Percentiles rank a stretch among this genome's conserved stretches.
These are phyloP conservation scores for Metopia argyrocephala DNA, from an alignment of 2,888 invertebrate species.

Conservation along the genomic window DNA sequence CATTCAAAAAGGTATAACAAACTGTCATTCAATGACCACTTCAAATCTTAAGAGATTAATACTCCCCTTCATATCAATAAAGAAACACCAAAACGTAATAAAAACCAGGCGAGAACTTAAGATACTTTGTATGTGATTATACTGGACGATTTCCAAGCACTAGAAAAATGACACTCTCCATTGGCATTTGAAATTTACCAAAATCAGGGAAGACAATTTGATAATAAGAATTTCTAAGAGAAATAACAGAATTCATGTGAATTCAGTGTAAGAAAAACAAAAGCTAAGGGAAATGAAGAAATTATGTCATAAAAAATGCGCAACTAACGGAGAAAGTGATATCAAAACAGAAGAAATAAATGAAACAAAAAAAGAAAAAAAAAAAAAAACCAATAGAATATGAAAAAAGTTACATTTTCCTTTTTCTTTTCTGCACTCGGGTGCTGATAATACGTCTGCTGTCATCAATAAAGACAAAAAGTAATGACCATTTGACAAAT, in stretches of 20 bases:
- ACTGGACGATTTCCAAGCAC: not conserved
- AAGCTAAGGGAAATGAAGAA: not conserved
- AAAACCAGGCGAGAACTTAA: constrained; percentile 30
- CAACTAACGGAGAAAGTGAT: not conserved
- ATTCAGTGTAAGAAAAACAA: constrained; percentile 1
- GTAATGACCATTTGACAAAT: constrained; percentile 48
- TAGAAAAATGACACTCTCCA: not conserved
- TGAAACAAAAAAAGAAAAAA: not conserved
- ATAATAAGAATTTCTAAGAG: constrained; percentile 45
- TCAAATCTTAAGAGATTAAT: constrained; percentile 63
- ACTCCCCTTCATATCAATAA: constrained; percentile 32
- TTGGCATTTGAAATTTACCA: constrained; percentile 12
- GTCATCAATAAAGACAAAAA: constrained; percentile 55
- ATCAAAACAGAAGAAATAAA: not conserved
- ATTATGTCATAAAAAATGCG: not conserved
- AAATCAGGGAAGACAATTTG: constrained; percentile 41
- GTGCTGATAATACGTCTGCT: constrained; percentile 54
- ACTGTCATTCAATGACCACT: constrained; percentile 62
- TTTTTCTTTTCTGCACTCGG: not conserved
- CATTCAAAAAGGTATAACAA: constrained; percentile 61
- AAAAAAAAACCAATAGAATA: not conserved
- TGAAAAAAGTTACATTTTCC: constrained; percentile 33
- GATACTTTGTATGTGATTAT: constrained; percentile 34
- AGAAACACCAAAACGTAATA: not conserved
- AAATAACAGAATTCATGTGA: not conserved